Conservation (phyloP, 2,113 vertebrate species). For the Antigone vipio region DNA sequence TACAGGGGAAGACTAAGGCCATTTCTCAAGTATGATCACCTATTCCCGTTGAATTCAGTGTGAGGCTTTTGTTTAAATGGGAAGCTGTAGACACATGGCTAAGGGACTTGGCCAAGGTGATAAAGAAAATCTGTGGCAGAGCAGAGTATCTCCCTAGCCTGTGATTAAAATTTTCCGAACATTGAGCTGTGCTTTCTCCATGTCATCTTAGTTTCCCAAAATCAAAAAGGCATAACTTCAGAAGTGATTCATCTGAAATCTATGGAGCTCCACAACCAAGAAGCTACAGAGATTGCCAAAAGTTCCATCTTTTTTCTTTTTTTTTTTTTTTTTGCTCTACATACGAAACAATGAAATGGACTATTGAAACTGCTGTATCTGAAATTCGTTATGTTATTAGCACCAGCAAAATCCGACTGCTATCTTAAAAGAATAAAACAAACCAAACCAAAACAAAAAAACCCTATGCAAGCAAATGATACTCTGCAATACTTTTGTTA, state of each 20-base stretch:
- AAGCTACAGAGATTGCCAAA: neutral
- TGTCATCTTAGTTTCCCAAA: neutral
- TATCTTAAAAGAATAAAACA: neutral
- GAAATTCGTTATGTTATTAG: neutral
- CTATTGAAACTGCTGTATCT: neutral
- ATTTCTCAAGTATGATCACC: neutral
- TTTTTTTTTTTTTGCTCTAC: neutral
- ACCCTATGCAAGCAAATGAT: neutral
- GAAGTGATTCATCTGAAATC: neutral
- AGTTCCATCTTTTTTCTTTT: rapidly evolving
- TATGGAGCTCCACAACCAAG: neutral
- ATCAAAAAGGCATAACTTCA: neutral
- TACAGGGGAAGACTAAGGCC: neutral
- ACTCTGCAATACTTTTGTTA: neutral
- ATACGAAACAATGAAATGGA: neutral
- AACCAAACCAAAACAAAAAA: neutral
- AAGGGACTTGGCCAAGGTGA: neutral
- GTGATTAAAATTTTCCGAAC: neutral
- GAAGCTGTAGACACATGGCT: neutral
- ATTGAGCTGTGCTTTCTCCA: rapidly evolving
- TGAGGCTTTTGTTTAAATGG: neutral
- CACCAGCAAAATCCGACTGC: neutral
- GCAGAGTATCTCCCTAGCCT: neutral
- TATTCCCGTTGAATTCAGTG: neutral
- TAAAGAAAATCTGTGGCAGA: neutral